Evolutionary conservation across 30 jellyfish, hydroid and myxozoan species (phyloP).

Genomic region (Chironex yamaguchii): DNA sequence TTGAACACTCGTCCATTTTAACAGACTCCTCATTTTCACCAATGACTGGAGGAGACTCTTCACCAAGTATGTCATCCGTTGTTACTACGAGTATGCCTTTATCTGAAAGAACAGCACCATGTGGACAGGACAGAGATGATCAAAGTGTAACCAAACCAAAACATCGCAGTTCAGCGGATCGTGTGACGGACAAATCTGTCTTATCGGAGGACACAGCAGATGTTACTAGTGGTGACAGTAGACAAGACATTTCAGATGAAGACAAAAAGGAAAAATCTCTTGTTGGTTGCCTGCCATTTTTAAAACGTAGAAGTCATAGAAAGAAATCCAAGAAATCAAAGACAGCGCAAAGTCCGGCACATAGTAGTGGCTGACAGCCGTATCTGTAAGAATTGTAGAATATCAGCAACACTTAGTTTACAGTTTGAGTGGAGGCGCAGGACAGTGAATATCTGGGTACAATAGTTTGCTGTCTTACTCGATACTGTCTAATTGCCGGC

Average conservation of each 20-base stretch:
- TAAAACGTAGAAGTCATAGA: background rate
- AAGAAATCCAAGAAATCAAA: background rate
- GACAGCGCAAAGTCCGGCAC: background rate
- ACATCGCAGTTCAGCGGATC: background rate
- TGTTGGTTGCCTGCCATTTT: background rate
- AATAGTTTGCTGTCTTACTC: too few species aligned
- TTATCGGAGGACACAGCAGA: background rate
- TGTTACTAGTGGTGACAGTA: background rate
- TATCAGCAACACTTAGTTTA: too few species aligned
- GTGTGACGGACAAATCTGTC: background rate
- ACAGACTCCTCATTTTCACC: constrained; percentile 76
- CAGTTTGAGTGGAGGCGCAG: too few species aligned
- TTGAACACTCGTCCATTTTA: constrained; percentile 67
- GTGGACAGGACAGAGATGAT: background rate
- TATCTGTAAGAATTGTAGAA: too few species aligned
- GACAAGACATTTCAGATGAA: background rate
- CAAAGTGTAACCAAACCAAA: background rate
- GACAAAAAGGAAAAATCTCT: background rate
- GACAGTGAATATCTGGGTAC: too few species aligned
- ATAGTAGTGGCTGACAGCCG: background rate
- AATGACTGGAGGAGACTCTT: background rate
- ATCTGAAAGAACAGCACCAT: background rate
- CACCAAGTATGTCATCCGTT: background rate
- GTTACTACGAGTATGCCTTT: background rate
- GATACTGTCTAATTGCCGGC: too few species aligned